Conservation (phyloP, 2,797 vertebrate genomes). For the Chanos chanos region DNA sequence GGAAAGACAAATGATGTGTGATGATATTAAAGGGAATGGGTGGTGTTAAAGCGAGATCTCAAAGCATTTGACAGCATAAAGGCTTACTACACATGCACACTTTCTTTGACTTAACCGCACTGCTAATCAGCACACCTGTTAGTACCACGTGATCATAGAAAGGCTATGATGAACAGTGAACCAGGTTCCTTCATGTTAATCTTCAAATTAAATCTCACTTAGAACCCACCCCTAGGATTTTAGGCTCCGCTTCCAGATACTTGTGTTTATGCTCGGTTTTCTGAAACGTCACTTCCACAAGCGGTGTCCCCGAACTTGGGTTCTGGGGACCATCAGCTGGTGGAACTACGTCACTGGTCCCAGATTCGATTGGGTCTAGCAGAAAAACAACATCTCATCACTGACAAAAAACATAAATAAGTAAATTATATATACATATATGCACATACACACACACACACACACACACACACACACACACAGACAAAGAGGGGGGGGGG, state of each 20-base stretch:
- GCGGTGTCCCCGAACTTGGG: conserved; percentile 33
- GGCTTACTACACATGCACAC: background rate
- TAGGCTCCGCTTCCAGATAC: conserved; percentile 67
- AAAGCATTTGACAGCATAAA: too few species aligned
- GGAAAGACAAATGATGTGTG: too few species aligned
- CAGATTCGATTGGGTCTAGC: background rate
- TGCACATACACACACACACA: too few species aligned
- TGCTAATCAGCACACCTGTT: too few species aligned
- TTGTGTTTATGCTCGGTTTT: conserved; percentile 53
- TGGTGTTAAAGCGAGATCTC: too few species aligned
- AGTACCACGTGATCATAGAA: too few species aligned
- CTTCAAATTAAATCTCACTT: conserved; percentile 15
- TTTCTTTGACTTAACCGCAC: background rate
- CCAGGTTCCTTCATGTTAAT: too few species aligned
- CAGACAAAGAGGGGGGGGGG: too few species aligned
- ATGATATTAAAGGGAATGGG: too few species aligned
- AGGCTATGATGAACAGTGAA: too few species aligned
- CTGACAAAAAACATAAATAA: background rate
- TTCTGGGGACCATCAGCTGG: background rate
- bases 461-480: too few species aligned
- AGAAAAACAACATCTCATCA: background rate
- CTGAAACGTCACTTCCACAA: conserved; percentile 61
- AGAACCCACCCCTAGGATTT: conserved; percentile 60
- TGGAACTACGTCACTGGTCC: background rate
- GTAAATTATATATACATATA: background rate